phyloP scores from a whole-genome alignment of 2,797 vertebrate species.

The Hoplostethus atlanticus region DNA sequence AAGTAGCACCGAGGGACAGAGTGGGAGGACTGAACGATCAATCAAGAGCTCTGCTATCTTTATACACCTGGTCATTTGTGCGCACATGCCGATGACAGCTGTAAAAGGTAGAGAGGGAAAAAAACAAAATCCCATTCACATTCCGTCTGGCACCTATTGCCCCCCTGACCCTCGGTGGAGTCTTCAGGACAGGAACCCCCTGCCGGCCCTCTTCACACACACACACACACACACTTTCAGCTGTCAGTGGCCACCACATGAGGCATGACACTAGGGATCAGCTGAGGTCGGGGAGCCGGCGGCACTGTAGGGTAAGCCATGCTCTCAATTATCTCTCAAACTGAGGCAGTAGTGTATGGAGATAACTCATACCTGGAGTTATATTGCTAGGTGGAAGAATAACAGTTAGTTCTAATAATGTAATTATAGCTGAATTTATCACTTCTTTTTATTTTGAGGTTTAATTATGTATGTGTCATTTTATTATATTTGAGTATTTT shows the following conservation, averaged over 20 bases:
- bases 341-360: background rate
- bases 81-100: constrained; percentile 58
- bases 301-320: background rate
- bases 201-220: background rate
- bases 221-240: constrained; percentile 36
- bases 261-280: constrained; percentile 29
- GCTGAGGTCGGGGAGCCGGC: constrained; percentile 28
- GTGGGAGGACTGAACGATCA: constrained; percentile 10
- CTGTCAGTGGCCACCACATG: constrained; percentile 46
- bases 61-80: constrained; percentile 28
- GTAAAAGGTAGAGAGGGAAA: constrained; percentile 39
- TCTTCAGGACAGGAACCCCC: background rate
- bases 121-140: constrained; percentile 26
- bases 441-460: background rate
- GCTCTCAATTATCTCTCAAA: background rate
- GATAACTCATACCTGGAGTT: background rate
- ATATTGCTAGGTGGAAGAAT: background rate
- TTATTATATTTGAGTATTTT: background rate
- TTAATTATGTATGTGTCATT: background rate
- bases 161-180: background rate
- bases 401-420: background rate
- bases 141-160: constrained; percentile 12
- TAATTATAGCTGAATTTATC: background rate
- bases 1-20: background rate
- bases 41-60: constrained; percentile 25